phyloP scores from a whole-genome alignment of 2,888 invertebrate species.

The Andrena praecox region DNA sequence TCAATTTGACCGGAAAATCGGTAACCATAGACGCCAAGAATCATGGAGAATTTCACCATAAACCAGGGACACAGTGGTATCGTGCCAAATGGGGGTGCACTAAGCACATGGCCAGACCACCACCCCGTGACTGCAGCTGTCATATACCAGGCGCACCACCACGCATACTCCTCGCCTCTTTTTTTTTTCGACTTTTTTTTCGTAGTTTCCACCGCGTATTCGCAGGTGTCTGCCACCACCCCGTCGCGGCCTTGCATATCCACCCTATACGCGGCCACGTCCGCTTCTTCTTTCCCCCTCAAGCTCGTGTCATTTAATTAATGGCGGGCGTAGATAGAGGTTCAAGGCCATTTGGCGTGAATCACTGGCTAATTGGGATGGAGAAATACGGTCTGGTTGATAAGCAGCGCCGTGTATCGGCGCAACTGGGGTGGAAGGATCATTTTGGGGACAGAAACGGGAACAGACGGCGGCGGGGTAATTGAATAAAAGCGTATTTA shows the following conservation, averaged over 20 bases:
- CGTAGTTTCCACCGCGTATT: constrained; percentile 10
- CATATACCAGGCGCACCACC: constrained; percentile 61
- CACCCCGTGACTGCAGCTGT: constrained; percentile 81
- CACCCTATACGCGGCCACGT: not conserved
- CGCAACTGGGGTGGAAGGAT: constrained; percentile 29
- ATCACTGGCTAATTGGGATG: constrained; percentile 45
- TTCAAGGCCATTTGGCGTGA: constrained; percentile 54
- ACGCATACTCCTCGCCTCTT: constrained; percentile 26
- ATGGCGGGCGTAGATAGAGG: constrained; percentile 11
- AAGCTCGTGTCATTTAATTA: constrained; percentile 40
- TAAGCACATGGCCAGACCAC: constrained; percentile 77
- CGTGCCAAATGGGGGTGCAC: constrained; percentile 47
- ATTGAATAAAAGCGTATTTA: constrained; percentile 23
- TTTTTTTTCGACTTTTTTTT: constrained; percentile 5
- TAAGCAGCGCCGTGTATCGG: constrained; percentile 10
- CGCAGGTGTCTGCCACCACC: constrained; percentile 41
- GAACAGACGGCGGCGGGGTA: constrained; percentile 1
- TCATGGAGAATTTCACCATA: constrained; percentile 24
- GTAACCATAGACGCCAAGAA: constrained; percentile 12
- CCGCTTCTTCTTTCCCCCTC: not conserved
- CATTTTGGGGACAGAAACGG: constrained; percentile 18
- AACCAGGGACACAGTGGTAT: not conserved
- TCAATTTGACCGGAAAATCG: constrained; percentile 23
- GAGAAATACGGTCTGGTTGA: constrained; percentile 16
- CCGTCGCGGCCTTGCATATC: not conserved